These are phyloP conservation scores for Scolopax mira DNA, from an alignment of 2,113 vertebrate genomes.

Conservation along the genomic window DNA sequence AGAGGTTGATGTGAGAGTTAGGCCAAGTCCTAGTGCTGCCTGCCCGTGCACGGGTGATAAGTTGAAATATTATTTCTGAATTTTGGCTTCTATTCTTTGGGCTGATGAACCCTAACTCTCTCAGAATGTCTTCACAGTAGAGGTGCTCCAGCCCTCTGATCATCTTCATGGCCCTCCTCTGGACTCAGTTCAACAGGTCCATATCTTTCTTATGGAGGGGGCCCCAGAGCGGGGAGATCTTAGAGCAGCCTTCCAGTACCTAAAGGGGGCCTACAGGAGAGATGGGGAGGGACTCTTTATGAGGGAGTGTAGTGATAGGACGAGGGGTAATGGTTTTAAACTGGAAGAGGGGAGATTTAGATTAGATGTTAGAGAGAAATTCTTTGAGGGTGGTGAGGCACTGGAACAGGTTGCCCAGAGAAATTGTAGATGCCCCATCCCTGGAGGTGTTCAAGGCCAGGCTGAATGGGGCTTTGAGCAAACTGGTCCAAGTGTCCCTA, in stretches of 20 bases:
- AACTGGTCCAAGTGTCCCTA: background rate
- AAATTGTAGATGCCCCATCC: background rate
- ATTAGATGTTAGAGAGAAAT: background rate
- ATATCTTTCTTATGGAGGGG: background rate
- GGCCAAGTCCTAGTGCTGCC: background rate
- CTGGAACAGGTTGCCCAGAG: background rate
- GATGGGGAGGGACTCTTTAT: background rate
- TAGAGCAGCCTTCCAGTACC: background rate
- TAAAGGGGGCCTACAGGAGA: background rate
- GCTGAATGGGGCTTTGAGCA: background rate
- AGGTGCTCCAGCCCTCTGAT: background rate
- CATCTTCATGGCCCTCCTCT: background rate
- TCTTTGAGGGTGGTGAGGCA: background rate
- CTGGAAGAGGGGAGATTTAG: background rate
- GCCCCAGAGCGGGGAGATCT: background rate
- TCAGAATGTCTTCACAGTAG: background rate
- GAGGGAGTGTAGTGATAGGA: background rate
- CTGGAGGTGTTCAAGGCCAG: background rate
- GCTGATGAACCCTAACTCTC: background rate
- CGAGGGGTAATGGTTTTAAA: background rate
- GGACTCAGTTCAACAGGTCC: background rate
- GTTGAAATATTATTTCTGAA: background rate
- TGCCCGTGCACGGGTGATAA: fast-evolving
- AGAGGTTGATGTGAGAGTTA: background rate
- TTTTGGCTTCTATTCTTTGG: background rate